Conservation (phyloP, 2,888 invertebrate species). For the Chrysolina americana region DNA sequence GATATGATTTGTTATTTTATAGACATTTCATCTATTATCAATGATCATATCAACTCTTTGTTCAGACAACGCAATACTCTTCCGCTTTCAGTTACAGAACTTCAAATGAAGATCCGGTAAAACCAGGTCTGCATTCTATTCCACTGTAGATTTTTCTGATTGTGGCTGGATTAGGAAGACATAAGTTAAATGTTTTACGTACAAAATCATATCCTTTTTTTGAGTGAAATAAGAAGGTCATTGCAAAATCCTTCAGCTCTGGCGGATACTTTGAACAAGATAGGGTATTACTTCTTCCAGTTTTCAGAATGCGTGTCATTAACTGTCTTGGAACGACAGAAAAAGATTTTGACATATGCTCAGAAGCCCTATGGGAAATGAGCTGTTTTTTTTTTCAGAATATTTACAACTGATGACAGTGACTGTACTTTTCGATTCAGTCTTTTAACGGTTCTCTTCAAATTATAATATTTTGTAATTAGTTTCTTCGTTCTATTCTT, state of each 20-base stretch:
- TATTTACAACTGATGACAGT: no score
- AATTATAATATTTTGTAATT: no score
- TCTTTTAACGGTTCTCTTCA: no score
- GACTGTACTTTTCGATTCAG: no score
- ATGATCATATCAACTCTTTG: conserved; percentile 44
- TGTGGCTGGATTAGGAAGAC: conserved; percentile 45
- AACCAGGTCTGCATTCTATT: conserved; percentile 50
- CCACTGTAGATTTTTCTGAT: no score
- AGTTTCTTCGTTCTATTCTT: no score
- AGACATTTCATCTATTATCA: conserved; percentile 58
- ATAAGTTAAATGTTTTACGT: conserved; percentile 37
- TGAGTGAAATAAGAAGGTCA: conserved; percentile 50
- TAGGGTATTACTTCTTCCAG: no score
- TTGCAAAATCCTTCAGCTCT: conserved; percentile 41
- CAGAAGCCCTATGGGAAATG: no score
- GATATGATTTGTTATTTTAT: conserved; percentile 42
- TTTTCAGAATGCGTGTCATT: no score
- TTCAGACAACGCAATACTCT: conserved; percentile 8
- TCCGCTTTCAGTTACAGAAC: conserved; percentile 40
- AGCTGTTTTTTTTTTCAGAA: no score
- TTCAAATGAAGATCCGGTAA: conserved; percentile 47
- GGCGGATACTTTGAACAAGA: background rate
- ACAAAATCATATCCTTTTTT: conserved; percentile 45
- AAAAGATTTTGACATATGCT: no score
- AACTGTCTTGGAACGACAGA: no score